A percentile compares a stretch with the other conserved stretches of the same genome.
phyloP scores from a whole-genome alignment of 2,888 invertebrate genomes.

The Andrena chrysosceles region DNA sequence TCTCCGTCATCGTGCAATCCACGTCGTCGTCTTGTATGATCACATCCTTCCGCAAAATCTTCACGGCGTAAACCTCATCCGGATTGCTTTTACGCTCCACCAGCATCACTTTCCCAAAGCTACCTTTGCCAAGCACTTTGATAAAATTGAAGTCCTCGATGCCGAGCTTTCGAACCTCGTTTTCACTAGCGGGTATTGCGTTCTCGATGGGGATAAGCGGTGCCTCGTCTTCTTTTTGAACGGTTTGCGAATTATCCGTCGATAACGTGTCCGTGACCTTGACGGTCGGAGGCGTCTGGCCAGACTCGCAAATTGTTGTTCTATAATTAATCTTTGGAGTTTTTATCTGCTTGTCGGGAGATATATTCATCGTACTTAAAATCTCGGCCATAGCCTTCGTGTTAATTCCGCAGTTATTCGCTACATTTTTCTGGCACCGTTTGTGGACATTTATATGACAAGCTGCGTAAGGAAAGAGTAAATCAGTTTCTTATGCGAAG shows the following conservation, averaged over 20 bases:
- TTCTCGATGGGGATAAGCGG: constrained; percentile 58
- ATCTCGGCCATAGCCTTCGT: constrained; percentile 98
- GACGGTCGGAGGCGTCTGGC: constrained; percentile 68
- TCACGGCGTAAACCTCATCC: constrained; percentile 95
- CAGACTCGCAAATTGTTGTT: constrained; percentile 62
- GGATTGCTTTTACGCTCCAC: constrained; percentile 95
- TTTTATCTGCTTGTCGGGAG: constrained; percentile 92
- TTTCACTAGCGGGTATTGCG: constrained; percentile 61
- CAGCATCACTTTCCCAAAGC: constrained; percentile 99
- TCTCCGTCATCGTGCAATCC: constrained; percentile 99
- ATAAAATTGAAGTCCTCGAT: constrained; percentile 98
- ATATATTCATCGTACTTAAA: constrained; percentile 95
- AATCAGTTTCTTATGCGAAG: neutral
- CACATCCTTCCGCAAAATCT: constrained; percentile 98
- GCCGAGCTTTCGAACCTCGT: constrained; percentile 87
- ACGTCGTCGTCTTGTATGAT: constrained; percentile 99
- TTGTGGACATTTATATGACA: constrained; percentile 99
- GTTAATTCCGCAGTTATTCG: constrained; percentile 99
- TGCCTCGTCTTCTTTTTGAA: constrained; percentile 43
- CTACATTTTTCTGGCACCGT: constrained; percentile 99
- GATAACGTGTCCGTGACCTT: constrained; percentile 71
- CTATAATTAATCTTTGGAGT: constrained; percentile 79
- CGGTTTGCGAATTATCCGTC: constrained; percentile 50
- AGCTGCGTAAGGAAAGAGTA: constrained; percentile 85
- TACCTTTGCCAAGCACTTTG: constrained; percentile 99